Evolutionary conservation across 2,888 invertebrate species (phyloP).

Genomic region (Idaea straminata): DNA sequence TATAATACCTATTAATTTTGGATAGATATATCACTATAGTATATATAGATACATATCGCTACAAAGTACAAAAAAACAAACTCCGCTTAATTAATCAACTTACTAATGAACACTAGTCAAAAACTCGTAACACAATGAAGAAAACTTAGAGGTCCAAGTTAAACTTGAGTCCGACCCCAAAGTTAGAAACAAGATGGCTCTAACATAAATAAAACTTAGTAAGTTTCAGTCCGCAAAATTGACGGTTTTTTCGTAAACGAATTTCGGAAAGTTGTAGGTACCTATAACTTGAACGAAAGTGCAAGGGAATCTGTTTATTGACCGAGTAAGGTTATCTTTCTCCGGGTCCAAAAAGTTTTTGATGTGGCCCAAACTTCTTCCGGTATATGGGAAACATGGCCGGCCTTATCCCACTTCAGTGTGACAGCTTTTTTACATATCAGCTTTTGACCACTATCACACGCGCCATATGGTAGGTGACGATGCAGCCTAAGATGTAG

Average conservation of each 20-base stretch:
- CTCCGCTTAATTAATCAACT: neutral
- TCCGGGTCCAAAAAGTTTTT: too few species aligned
- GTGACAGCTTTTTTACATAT: too few species aligned
- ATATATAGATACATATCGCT: too few species aligned
- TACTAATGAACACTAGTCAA: neutral
- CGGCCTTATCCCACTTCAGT: too few species aligned
- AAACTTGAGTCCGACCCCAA: neutral
- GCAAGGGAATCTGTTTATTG: neutral
- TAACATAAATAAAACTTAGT: neutral
- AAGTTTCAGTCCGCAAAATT: neutral
- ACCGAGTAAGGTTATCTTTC: too few species aligned
- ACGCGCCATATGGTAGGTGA: too few species aligned
- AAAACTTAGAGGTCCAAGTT: neutral
- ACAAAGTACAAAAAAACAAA: neutral
- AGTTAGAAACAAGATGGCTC: neutral
- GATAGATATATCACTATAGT: too few species aligned
- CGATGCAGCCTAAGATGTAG: too few species aligned
- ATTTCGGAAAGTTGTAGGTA: neutral
- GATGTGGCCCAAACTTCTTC: too few species aligned
- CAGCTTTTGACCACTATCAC: too few species aligned
- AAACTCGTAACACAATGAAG: neutral
- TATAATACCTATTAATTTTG: too few species aligned
- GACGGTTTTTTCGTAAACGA: neutral
- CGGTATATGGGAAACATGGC: too few species aligned
- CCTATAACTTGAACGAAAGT: neutral